These are phyloP conservation scores for Hydroisotoma schaefferi DNA, from an alignment of 2,888 invertebrate genomes.

Conservation along the genomic window DNA sequence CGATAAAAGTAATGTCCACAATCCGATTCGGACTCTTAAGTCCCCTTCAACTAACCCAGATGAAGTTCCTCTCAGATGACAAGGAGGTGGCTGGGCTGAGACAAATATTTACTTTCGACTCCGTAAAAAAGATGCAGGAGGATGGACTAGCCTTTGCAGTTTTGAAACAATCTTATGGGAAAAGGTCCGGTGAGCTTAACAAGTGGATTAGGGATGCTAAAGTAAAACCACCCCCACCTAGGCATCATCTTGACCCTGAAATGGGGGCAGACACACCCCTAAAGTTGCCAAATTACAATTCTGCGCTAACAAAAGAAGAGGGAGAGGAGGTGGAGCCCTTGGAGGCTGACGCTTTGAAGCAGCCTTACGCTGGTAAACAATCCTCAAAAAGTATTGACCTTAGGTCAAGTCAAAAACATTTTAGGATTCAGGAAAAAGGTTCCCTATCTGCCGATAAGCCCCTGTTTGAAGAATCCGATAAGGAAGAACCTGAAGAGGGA, in stretches of 20 bases:
- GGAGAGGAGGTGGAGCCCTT: slow-evolving; percentile 3
- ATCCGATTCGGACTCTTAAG: slow-evolving; percentile 75
- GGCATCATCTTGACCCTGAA: slow-evolving; percentile 9
- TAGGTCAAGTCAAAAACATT: background rate
- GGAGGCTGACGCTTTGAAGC: too few species aligned
- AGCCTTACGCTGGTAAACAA: too few species aligned
- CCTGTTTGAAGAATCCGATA: too few species aligned
- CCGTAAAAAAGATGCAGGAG: slow-evolving; percentile 72
- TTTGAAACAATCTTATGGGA: slow-evolving; percentile 34
- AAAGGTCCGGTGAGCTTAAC: slow-evolving; percentile 34
- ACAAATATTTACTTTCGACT: slow-evolving; percentile 64
- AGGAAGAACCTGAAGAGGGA: too few species aligned
- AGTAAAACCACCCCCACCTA: slow-evolving; percentile 24
- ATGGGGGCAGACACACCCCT: too few species aligned
- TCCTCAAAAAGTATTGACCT: too few species aligned
- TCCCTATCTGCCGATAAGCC: background rate
- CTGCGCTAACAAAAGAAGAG: background rate
- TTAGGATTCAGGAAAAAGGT: background rate
- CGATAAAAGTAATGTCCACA: slow-evolving; percentile 64
- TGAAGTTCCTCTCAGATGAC: slow-evolving; percentile 70
- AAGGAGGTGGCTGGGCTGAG: slow-evolving; percentile 60
- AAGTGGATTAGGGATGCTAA: slow-evolving; percentile 38
- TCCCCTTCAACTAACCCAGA: slow-evolving; percentile 74
- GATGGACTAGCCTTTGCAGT: slow-evolving; percentile 63
- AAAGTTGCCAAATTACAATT: slow-evolving; percentile 10